A percentile compares a stretch with the other conserved stretches of the same genome.
Evolutionary conservation across 2,113 vertebrate species (phyloP).

Genomic region (Ia io): DNA sequence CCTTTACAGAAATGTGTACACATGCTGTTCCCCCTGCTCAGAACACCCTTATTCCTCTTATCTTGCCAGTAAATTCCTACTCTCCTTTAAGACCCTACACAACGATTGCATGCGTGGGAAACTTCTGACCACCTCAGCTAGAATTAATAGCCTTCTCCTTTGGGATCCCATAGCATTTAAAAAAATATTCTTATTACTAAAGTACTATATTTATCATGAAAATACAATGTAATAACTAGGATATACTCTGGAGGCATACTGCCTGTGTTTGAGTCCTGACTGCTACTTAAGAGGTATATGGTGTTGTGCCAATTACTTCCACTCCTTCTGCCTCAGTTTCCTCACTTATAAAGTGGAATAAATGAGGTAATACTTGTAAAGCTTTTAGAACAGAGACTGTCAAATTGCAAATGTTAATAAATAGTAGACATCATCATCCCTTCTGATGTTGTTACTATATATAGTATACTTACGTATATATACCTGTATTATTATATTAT

Average conservation of each 20-base stretch:
- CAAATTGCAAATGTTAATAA: background rate
- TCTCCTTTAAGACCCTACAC: conserved; percentile 13
- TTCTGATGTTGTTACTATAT: background rate
- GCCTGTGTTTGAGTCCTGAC: background rate
- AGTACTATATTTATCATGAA: background rate
- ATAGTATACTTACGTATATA: background rate
- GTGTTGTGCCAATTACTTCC: background rate
- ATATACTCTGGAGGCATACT: background rate
- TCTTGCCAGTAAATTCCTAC: conserved; percentile 22
- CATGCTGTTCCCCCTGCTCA: background rate
- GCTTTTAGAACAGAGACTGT: background rate
- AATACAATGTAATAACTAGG: background rate
- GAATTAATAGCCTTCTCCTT: background rate
- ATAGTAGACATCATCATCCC: background rate
- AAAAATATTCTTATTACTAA: background rate
- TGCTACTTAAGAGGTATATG: background rate
- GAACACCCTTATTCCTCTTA: conserved; percentile 17
- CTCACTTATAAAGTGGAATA: background rate
- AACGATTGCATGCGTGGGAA: conserved; percentile 16
- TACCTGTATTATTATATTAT: background rate
- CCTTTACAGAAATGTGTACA: background rate
- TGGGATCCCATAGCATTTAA: background rate
- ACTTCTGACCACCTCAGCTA: background rate
- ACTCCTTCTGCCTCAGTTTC: background rate
- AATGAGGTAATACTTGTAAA: conserved; percentile 3